Evolutionary conservation across 2,888 invertebrate species (phyloP), one percentile per base, ranked within the genome.

Genomic region (Drosophila parthenogenetica): DNA sequence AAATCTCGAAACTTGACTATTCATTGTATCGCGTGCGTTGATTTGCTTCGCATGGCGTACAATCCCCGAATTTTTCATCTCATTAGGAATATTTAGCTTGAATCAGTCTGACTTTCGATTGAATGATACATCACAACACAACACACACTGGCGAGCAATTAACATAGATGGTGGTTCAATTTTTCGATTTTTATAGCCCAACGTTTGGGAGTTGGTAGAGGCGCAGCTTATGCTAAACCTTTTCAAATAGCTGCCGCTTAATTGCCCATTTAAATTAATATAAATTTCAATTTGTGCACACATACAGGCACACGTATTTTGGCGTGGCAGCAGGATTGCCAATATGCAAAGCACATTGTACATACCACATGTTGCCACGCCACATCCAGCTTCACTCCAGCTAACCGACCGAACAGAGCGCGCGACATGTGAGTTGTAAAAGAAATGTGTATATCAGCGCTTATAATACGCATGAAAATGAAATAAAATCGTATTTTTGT

Each of bases 401-500:
- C 51, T 42, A 19, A 59, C 42, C 29, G 16, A 53, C 48, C 48
- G 55, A 57, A 50, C 60, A 49, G 37, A 35, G 53, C 25, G 68
- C 67, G 78, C 78, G 75, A 75, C 73, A 73, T 73, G 75, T 72
- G 66, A 75, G 69, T 46, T 77, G 84, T 83, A 73, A 83, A 78
- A 87, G 87, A 87, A 89, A 83, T 72, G 77, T 69, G 71, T 67
- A 74, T 85, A 87, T 89, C 87, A 74, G 73, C 81, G 87, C 79
- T 87, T 77, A 81, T 84, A 87, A 85, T 81, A 89, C 89, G 87
- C 89, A 84, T 86, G 79, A 87, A 88, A 89, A 87, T 87, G 85
- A 87, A 89, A 85, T 89, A 84, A 87, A 89, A 89, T 87, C 84
- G 85, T 77, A 86, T 85, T 86, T 89, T 82, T 84, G 80, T 89